Evolutionary conservation across 2,888 invertebrate species (phyloP).

Genomic region (Electrophaes corylata): DNA sequence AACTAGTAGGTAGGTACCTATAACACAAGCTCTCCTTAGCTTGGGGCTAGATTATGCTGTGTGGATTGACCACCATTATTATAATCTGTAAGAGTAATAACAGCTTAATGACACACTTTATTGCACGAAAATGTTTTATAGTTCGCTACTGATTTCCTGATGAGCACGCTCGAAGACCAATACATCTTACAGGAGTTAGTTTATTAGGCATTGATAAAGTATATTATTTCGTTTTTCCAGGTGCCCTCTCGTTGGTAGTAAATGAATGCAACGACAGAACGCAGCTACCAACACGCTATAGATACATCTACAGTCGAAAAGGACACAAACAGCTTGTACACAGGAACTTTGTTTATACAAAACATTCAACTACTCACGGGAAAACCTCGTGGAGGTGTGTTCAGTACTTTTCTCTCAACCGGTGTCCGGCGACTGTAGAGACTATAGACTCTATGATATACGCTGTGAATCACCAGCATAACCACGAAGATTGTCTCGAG

Average conservation of each 20-base stretch:
- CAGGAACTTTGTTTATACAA: constrained; percentile 82
- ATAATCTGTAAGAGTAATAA: no score
- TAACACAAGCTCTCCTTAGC: no score
- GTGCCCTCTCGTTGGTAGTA: constrained; percentile 75
- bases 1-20: no score
- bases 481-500: constrained; percentile 78
- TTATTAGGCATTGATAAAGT: background rate
- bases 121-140: background rate
- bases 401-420: constrained; percentile 80
- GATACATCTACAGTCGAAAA: constrained; percentile 81
- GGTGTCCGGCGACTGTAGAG: constrained; percentile 80
- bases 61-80: no score
- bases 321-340: constrained; percentile 82
- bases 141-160: background rate
- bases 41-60: no score
- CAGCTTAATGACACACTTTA: background rate
- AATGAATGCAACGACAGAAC: constrained; percentile 70
- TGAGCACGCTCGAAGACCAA: background rate
- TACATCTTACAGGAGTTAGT: background rate
- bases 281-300: constrained; percentile 72
- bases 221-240: constrained; percentile 54
- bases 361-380: constrained; percentile 81
- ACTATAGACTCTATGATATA: constrained; percentile 80
- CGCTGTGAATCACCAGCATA: constrained; percentile 78
- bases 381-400: constrained; percentile 82